Evolutionary conservation across 2,797 vertebrate genomes (phyloP).

Genomic region (Yasuhikotakia modesta): DNA sequence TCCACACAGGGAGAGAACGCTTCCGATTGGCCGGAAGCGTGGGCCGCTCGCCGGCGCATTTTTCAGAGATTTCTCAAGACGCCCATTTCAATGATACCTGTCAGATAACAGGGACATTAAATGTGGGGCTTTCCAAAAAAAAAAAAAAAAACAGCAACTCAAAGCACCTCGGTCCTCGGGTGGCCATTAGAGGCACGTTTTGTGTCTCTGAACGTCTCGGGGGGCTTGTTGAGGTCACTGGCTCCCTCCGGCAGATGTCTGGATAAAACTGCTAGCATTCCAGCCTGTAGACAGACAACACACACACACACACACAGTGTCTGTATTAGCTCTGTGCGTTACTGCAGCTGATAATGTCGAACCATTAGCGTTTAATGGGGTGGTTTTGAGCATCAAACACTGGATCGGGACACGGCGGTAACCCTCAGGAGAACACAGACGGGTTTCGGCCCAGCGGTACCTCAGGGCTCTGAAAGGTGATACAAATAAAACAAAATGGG

Average conservation of each 20-base stretch:
- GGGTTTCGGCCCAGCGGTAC: constrained; percentile 10
- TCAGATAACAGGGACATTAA: not conserved
- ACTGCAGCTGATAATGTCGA: constrained; percentile 60
- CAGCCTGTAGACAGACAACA: constrained; percentile 56
- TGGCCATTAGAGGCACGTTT: not conserved
- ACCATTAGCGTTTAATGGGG: constrained; percentile 71
- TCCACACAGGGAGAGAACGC: too few relatives aligned
- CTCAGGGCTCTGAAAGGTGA: not conserved
- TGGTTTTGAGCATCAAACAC: constrained; percentile 49
- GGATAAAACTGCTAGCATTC: constrained; percentile 65
- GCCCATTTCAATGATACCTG: not conserved
- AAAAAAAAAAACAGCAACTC: not conserved
- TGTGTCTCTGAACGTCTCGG: not conserved
- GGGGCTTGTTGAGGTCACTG: constrained; percentile 44
- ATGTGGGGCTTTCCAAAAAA: not conserved
- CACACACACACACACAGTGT: constrained; percentile 42
- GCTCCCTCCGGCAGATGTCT: constrained; percentile 38
- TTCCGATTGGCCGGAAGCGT: constrained; percentile 1
- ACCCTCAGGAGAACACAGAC: constrained; percentile 37
- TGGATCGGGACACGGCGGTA: constrained; percentile 7
- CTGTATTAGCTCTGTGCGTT: constrained; percentile 70
- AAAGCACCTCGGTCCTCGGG: not conserved
- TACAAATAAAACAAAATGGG: too few relatives aligned
- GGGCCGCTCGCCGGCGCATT: not conserved
- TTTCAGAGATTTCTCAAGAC: not conserved